Base-by-base conservation (phyloP, 2,888 invertebrate species). In the Eupithecia exiguata region DNA sequence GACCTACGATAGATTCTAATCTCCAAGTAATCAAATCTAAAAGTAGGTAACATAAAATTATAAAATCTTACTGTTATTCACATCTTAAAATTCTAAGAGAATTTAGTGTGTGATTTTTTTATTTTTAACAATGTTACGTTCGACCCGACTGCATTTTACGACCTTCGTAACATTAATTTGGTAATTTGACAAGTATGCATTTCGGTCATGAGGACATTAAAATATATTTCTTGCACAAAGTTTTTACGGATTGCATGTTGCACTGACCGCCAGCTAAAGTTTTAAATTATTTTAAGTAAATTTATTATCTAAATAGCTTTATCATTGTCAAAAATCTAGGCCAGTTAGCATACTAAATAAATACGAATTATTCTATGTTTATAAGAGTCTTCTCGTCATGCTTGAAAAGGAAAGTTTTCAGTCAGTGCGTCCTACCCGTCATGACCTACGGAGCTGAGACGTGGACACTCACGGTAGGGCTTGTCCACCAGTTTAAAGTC, bases 201-300 rank as follows among this genome's bases (percentile, higher is more conserved):
- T 68, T 75, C 66, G 68, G 75, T 66, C 73, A 71, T 21, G 30
- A 30, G 49, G 75, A 68, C 75, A 75, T 70, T 72, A 72, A 75
- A 70, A 65, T 65, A 66, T 66, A 1, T 21, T 66, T 38, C 14
- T 40, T 66, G 40, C 65, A 65, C 65, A 65, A 38, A 65, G 36
- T n/a, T 63, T 35, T 18, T 36, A 16, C 18, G n/a, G 65, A 21
- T 65, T 65, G 65, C 66, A 66, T 25, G 38, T 21, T 66, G 66
- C 66, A 66, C 38, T 38, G 25, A 18, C 65, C n/a, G 14, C 21
- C 25, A 25, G 21, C 12, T 40, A n/a, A 9, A 4, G 36, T n/a
- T 63, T 38, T 7, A 25, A 58, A 25, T 53, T 10, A 53, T 53
- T 53, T 53, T 21, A 18, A 46, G 21, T 53, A 10, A 3, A 21